Percentiles rank a stretch among this genome's conserved stretches.
phyloP scores from a whole-genome alignment of 2,797 vertebrate genomes.

The Muscicapa striata region DNA sequence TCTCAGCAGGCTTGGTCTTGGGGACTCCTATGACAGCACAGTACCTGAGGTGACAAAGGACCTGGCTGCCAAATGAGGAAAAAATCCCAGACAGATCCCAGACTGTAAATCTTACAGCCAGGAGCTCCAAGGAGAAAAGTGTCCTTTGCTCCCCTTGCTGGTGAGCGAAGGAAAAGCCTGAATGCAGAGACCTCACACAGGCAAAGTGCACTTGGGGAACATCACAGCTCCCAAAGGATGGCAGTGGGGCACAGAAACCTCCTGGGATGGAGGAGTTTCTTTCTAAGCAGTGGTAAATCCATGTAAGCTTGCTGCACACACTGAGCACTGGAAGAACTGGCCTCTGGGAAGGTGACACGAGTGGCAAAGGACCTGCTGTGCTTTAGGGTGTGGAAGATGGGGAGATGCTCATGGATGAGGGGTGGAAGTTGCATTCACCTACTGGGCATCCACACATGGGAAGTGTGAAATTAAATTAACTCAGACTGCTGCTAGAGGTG shows the following conservation, averaged over 20 bases:
- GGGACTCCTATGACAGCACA: not conserved
- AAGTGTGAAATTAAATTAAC: not conserved
- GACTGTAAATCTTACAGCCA: not conserved
- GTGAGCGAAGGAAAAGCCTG: not conserved
- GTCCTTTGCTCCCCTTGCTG: not conserved
- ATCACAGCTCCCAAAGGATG: not conserved
- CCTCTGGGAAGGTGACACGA: rapidly evolving
- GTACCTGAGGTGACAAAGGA: not conserved
- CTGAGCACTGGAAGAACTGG: not conserved
- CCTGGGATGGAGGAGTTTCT: not conserved
- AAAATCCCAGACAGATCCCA: not conserved
- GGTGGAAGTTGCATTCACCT: not conserved
- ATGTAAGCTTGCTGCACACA: not conserved
- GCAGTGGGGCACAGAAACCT: not conserved
- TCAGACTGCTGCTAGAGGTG: not conserved
- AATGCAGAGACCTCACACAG: not conserved
- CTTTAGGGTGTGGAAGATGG: not conserved
- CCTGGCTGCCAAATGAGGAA: not conserved
- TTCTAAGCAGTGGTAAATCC: not conserved
- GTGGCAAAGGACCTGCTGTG: not conserved
- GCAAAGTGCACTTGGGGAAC: not conserved
- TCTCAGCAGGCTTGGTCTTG: not conserved
- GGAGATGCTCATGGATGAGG: not conserved
- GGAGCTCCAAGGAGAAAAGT: not conserved
- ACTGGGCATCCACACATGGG: not conserved